These are phyloP conservation scores for Myopa tessellatipennis DNA, from an alignment of 2,888 invertebrate genomes.

Conservation along the genomic window DNA sequence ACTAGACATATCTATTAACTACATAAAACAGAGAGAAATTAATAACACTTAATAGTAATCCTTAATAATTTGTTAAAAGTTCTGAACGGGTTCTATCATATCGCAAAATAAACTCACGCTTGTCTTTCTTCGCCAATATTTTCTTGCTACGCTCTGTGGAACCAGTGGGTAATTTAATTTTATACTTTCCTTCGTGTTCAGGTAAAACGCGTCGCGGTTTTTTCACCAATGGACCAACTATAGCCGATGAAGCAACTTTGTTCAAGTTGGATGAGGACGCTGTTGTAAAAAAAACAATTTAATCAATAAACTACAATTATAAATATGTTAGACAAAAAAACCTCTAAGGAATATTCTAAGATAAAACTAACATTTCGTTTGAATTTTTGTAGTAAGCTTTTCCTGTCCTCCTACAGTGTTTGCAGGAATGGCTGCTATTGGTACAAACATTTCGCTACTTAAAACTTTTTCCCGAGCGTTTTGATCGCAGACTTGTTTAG, in stretches of 20 bases:
- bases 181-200: constrained; percentile 72
- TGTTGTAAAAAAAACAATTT: neutral
- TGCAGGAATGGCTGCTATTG: constrained; percentile 70
- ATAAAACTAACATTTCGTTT: constrained; percentile 47
- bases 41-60: too few relatives aligned
- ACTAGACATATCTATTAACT: neutral
- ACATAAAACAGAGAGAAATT: neutral
- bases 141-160: constrained; percentile 70
- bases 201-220: constrained; percentile 67
- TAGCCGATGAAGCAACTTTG: constrained; percentile 40
- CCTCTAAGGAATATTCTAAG: neutral
- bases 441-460: constrained; percentile 66
- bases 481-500: constrained; percentile 73
- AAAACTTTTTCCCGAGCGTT: constrained; percentile 72
- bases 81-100: too few relatives aligned
- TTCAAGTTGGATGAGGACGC: constrained; percentile 24
- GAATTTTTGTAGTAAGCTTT: constrained; percentile 47
- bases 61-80: too few relatives aligned
- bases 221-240: constrained; percentile 55
- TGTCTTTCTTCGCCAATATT: constrained; percentile 66
- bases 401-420: constrained; percentile 51
- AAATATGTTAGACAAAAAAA: neutral
- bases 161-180: constrained; percentile 71
- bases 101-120: constrained; percentile 54
- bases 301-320: neutral